Evolutionary conservation across 2,888 invertebrate species (phyloP).

Genomic region (Lasioglossum calceatum): DNA sequence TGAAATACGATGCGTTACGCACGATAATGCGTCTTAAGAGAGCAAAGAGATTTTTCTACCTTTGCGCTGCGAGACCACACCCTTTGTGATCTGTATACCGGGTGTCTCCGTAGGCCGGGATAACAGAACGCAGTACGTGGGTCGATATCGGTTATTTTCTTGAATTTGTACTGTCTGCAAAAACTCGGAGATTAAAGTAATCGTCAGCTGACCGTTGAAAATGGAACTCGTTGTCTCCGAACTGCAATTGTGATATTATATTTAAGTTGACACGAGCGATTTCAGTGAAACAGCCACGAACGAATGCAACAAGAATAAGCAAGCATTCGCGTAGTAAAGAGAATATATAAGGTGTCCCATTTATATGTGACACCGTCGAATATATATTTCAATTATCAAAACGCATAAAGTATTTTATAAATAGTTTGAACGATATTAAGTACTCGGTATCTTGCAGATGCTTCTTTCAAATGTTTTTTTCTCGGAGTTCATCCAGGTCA

Average conservation of each 20-base stretch:
- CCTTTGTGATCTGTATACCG: conserved; percentile 44
- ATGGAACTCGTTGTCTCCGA: too few species aligned
- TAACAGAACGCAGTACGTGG: conserved; percentile 37
- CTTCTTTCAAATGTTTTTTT: neutral
- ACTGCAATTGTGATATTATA: neutral
- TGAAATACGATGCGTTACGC: conserved; percentile 64
- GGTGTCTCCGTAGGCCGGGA: conserved; percentile 50
- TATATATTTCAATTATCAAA: neutral
- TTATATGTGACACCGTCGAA: too few species aligned
- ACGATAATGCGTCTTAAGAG: conserved; percentile 55
- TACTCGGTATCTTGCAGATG: neutral
- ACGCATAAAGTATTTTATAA: neutral
- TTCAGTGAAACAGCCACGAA: too few species aligned
- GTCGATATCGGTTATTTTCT: neutral
- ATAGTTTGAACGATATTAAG: neutral
- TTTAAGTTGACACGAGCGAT: too few species aligned
- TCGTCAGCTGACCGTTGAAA: neutral
- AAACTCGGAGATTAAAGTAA: neutral
- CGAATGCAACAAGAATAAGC: too few species aligned
- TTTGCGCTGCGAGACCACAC: conserved; percentile 45
- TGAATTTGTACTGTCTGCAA: neutral
- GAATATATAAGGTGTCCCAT: too few species aligned
- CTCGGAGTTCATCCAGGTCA: neutral
- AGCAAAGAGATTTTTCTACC: conserved; percentile 51
- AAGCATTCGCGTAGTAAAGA: too few species aligned